A percentile compares a stretch with the other conserved stretches of the same genome.
Evolutionary conservation across 2,797 vertebrate genomes (phyloP).

Genomic region (Buceros bicornis): DNA sequence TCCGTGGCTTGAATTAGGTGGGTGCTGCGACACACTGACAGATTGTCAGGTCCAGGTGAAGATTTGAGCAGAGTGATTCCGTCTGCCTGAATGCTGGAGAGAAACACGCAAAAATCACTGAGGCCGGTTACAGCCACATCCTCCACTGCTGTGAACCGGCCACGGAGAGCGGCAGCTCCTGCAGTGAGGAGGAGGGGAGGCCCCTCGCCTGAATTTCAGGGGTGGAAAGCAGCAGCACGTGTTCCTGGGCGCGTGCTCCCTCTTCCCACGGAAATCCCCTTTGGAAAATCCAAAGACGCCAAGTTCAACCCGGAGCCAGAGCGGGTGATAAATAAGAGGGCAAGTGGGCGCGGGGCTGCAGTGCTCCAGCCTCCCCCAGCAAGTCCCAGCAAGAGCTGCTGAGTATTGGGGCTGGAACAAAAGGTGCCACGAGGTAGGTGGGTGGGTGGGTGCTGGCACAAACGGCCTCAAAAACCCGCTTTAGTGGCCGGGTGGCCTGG

Average conservation of each 20-base stretch:
- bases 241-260: neutral
- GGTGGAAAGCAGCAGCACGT: neutral
- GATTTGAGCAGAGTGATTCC: neutral
- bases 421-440: neutral
- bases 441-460: neutral
- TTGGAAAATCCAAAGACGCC: conserved; percentile 11
- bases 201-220: neutral
- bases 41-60: too few relatives aligned
- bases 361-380: neutral
- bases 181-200: neutral
- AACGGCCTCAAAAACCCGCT: neutral
- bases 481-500: fast-evolving
- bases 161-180: neutral
- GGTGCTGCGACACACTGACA: neutral
- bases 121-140: neutral
- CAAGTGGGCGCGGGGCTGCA: fast-evolving
- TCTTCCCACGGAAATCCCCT: conserved; percentile 25
- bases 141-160: neutral
- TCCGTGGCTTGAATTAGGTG: neutral
- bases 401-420: neutral
- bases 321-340: neutral
- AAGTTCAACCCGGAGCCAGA: neutral
- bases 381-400: neutral
- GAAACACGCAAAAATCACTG: neutral
- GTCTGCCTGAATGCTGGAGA: neutral